phyloP scores from a whole-genome alignment of 2,888 invertebrate species.

The Trypoxylon attenuatum region DNA sequence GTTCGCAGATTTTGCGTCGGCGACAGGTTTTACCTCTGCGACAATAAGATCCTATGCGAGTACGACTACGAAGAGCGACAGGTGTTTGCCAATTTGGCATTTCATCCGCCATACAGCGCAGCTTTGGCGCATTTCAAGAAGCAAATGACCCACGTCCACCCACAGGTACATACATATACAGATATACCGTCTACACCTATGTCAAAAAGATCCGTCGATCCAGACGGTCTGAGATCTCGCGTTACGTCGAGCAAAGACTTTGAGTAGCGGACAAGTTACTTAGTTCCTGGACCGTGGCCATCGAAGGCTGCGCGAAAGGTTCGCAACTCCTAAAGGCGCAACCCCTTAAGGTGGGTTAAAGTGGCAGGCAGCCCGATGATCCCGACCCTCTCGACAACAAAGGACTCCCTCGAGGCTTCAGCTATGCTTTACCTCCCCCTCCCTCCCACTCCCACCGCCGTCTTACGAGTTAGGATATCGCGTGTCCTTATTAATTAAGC shows the following conservation, averaged over 20 bases:
- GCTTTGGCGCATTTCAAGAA: constrained; percentile 90
- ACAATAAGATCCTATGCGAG: constrained; percentile 95
- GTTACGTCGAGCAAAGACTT: constrained; percentile 1
- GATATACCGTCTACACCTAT: background rate
- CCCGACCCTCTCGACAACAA: constrained; percentile 73
- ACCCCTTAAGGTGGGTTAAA: constrained; percentile 70
- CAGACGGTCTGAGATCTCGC: constrained; percentile 26
- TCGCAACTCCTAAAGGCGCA: constrained; percentile 58
- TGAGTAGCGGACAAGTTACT: constrained; percentile 8
- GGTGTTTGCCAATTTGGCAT: constrained; percentile 92
- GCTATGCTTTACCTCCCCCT: constrained; percentile 61
- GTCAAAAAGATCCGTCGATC: constrained; percentile 1
- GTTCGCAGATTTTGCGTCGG: constrained; percentile 92
- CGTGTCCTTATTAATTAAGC: constrained; percentile 75
- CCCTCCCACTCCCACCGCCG: constrained; percentile 55
- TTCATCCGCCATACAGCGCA: constrained; percentile 81
- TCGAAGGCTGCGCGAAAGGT: constrained; percentile 36
- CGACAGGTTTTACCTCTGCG: constrained; percentile 93
- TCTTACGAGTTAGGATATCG: constrained; percentile 72
- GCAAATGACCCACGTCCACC: constrained; percentile 84
- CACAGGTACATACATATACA: constrained; percentile 57
- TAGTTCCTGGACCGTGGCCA: constrained; percentile 26
- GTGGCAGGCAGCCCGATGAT: constrained; percentile 65
- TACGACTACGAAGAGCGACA: constrained; percentile 95
- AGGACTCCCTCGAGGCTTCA: constrained; percentile 70